These are phyloP conservation scores for Pantherophis alleghaniensis DNA, from an alignment of 2,797 vertebrate genomes.

Conservation along the genomic window DNA sequence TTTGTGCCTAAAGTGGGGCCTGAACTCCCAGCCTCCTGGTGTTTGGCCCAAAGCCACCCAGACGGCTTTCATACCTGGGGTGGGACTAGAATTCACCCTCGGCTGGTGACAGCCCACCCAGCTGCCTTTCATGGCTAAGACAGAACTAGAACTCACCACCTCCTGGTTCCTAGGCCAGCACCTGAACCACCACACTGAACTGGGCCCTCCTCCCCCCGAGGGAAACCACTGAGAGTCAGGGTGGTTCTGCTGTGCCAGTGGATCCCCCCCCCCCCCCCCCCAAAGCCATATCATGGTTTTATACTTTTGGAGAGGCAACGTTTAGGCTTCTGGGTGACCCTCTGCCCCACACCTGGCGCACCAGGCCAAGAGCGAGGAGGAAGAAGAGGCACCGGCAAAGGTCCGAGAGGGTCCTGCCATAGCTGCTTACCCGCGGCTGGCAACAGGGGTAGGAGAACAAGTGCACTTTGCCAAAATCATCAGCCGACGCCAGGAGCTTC, in stretches of 20 bases:
- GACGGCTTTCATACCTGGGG: too few relatives aligned
- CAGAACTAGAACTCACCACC: too few relatives aligned
- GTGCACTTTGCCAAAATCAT: constrained; percentile 93
- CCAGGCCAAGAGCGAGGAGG: background rate
- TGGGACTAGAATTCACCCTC: too few relatives aligned
- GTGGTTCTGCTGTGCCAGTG: background rate
- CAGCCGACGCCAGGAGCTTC: constrained; percentile 83
- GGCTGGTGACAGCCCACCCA: too few relatives aligned
- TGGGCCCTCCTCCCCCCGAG: background rate
- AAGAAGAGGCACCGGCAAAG: accelerated
- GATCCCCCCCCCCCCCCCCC: too few relatives aligned
- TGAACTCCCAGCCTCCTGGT: too few relatives aligned
- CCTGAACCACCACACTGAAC: too few relatives aligned
- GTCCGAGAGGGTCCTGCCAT: background rate
- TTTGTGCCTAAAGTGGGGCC: too few relatives aligned
- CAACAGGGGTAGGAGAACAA: constrained; percentile 85
- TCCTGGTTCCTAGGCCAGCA: too few relatives aligned
- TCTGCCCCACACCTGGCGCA: background rate
- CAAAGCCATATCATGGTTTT: background rate
- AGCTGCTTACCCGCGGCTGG: constrained; percentile 82
- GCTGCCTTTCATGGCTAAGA: too few relatives aligned
- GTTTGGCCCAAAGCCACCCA: too few relatives aligned
- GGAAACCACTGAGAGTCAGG: background rate
- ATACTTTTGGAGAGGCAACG: background rate
- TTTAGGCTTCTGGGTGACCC: background rate